These are phyloP conservation scores for Pteronura brasiliensis DNA, from an alignment of 2,113 vertebrate species.

Conservation along the genomic window DNA sequence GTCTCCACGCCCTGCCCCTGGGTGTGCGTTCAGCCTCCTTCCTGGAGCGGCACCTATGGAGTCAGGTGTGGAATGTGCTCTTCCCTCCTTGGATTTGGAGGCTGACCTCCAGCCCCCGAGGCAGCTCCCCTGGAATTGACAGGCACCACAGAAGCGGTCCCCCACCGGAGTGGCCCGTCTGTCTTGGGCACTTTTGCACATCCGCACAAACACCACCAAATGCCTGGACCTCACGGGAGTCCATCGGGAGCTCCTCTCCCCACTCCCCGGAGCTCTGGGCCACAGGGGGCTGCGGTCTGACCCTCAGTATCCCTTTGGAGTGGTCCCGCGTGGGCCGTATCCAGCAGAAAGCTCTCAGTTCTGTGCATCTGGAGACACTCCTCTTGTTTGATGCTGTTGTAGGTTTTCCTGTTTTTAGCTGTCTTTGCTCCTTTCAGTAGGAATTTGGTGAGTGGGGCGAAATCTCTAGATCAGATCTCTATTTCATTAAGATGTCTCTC, in stretches of 20 bases:
- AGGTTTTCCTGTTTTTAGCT: not conserved
- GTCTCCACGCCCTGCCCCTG: no score
- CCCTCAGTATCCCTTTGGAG: fast-evolving
- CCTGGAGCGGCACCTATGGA: not conserved
- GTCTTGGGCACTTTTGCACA: fast-evolving
- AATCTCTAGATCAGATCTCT: no score
- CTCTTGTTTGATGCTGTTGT: not conserved
- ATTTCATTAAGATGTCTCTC: not conserved
- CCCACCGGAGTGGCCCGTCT: fast-evolving
- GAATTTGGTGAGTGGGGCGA: not conserved
- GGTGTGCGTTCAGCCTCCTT: no score
- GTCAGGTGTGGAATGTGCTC: fast-evolving
- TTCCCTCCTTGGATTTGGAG: not conserved
- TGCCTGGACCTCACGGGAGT: fast-evolving
- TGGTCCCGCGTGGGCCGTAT: fast-evolving
- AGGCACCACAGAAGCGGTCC: fast-evolving
- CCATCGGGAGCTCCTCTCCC: fast-evolving
- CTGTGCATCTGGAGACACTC: fast-evolving
- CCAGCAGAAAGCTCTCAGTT: fast-evolving
- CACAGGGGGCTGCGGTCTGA: fast-evolving
- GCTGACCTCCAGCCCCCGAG: not conserved
- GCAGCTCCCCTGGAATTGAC: fast-evolving
- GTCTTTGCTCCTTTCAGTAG: not conserved
- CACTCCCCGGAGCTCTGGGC: not conserved
- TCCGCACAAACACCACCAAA: fast-evolving